Base-by-base conservation (phyloP, 2,888 invertebrate genomes). In the Rugalucina vietnamica region DNA sequence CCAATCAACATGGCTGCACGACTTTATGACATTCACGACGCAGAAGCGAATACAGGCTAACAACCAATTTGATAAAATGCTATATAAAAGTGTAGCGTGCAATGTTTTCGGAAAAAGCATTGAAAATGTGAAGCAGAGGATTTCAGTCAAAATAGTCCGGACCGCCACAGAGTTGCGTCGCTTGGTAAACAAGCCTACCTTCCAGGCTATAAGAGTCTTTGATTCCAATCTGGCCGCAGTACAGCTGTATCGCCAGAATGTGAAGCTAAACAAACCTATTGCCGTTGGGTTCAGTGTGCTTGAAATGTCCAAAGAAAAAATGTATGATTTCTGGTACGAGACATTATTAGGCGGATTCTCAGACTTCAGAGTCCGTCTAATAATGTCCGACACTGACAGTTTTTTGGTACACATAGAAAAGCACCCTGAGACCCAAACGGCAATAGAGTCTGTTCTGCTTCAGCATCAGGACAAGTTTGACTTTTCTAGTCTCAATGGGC, bases 191-290 rank as follows among this genome's bases (percentile, higher is more conserved):
- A 76, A 49, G 29, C 65, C 76, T 1, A 27, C 65, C 2, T 69
- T 76, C 69, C 49, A 70, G 49, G 65, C 65, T n/a, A 39, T 77
- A 18, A 27, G 70, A 14, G 70, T 77, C 21, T 49, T 77, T 4
- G 70, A 50, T 12, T 21, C 29, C 8, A 77, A 77, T 49, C 32
- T 77, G 29, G 65, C 77, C 5, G 77, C 77, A 0, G 70, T 77
- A 0, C 50, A 70, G 34, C 24, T 70, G 37, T 65, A 43, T 29
- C 60, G 32, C n/a, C 21, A 49, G 0, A 10, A 18, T 3, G 77
- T 77, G n/a, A 32, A 70, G 27, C 49, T 77, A 32, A 70, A 77
- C 50, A 77, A 39, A 70, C 77, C 77, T 32, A 70, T 77, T 21
- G 34, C 69, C 0, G 70, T 77, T 0, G 77, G 77, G 2, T 77